Evolutionary conservation across 2,797 vertebrate species (phyloP).

Genomic region (Avahi laniger): DNA sequence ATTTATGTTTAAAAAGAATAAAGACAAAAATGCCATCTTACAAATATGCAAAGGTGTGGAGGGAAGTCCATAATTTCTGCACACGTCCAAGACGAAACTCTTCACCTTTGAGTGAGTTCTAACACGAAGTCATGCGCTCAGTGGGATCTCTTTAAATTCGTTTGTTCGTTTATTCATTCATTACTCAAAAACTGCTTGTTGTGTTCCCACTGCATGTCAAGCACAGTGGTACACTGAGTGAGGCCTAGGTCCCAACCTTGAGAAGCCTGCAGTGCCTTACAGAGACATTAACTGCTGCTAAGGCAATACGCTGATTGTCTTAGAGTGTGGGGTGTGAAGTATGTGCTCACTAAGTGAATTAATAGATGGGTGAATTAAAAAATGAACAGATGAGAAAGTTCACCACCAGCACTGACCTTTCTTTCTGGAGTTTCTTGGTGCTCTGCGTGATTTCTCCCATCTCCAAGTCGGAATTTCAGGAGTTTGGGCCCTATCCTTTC

Average conservation of each 20-base stretch:
- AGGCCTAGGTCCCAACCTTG: neutral
- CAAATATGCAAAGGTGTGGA: neutral
- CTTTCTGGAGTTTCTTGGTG: neutral
- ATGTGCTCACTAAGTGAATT: neutral
- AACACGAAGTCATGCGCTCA: neutral
- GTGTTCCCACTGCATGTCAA: neutral
- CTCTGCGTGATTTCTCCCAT: neutral
- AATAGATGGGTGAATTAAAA: neutral
- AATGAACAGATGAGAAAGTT: neutral
- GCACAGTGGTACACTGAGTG: neutral
- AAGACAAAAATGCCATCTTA: neutral
- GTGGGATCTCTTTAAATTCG: neutral
- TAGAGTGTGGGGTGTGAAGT: neutral
- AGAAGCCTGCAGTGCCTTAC: fast-evolving
- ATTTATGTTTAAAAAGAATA: neutral
- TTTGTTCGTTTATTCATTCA: neutral
- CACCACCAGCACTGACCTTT: neutral
- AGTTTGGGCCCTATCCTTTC: neutral
- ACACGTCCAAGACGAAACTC: neutral
- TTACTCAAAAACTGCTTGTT: neutral
- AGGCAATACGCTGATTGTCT: neutral
- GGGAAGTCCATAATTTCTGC: neutral
- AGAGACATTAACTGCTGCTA: neutral
- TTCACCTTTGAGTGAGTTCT: neutral
- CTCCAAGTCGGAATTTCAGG: neutral